Evolutionary conservation across 2,888 invertebrate genomes (phyloP).

Genomic region (Acleris holmiana): DNA sequence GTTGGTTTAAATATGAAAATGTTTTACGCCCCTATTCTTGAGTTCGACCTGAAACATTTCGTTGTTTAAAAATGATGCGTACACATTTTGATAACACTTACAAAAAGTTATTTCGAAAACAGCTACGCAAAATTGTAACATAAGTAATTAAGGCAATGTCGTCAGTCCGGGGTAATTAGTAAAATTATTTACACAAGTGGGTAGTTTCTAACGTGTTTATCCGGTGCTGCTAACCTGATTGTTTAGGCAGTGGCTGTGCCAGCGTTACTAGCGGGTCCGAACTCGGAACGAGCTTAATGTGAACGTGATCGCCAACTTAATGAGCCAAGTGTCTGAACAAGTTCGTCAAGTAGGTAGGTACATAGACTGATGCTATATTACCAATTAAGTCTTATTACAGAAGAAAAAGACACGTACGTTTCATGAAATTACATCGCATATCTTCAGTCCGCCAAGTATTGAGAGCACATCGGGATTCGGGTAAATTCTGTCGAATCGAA

Average conservation of each 20-base stretch:
- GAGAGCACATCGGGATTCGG: too few species aligned
- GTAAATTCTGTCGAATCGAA: too few species aligned
- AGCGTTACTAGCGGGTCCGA: conserved; percentile 2
- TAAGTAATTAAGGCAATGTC: not conserved
- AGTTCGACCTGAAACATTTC: not conserved
- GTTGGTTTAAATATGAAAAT: conserved; percentile 36
- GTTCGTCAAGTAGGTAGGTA: conserved; percentile 13
- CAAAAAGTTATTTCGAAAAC: not conserved
- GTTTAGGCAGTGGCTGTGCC: conserved; percentile 17
- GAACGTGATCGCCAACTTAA: conserved; percentile 27
- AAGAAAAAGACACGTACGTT: not conserved
- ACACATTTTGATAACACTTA: not conserved
- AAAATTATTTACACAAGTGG: not conserved
- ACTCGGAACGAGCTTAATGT: conserved; percentile 21
- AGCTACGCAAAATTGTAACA: not conserved
- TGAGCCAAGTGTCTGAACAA: conserved; percentile 25
- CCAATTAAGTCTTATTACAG: not conserved
- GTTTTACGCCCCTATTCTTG: conserved; percentile 16
- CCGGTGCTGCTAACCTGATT: conserved; percentile 8
- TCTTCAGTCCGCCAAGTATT: too few species aligned
- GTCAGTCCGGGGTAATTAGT: not conserved
- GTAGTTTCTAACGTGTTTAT: not conserved
- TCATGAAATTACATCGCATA: too few species aligned
- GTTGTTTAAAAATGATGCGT: not conserved
- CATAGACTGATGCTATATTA: conserved; percentile 11